Percentiles rank a stretch among this genome's conserved stretches.
phyloP scores from a whole-genome alignment of 2,888 invertebrate genomes.

The Cephus spinipes region DNA sequence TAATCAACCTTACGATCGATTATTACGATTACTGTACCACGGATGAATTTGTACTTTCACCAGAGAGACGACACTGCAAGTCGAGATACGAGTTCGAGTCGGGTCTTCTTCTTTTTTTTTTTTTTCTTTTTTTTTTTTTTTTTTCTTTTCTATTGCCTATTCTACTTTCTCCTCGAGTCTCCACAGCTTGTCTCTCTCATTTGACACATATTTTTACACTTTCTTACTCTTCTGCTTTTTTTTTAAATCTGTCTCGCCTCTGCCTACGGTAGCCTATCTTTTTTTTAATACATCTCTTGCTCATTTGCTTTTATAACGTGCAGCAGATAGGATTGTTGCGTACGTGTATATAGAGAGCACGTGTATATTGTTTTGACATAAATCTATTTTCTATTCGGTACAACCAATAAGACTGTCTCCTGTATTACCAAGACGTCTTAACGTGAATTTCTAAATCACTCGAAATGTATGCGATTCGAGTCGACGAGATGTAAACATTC shows the following conservation, averaged over 20 bases:
- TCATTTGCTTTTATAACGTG: too few species aligned
- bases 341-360: too few species aligned
- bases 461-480: neutral
- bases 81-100: neutral
- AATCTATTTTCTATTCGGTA: too few species aligned
- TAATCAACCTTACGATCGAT: constrained; percentile 11
- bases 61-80: neutral
- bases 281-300: too few species aligned
- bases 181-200: constrained; percentile 16
- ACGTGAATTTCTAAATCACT: neutral
- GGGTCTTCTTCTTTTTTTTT: constrained; percentile 11
- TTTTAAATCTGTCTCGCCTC: too few species aligned
- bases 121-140: constrained; percentile 15
- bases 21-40: constrained; percentile 17
- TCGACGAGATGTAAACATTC: neutral
- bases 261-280: too few species aligned
- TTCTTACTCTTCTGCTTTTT: too few species aligned
- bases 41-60: too few species aligned
- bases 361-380: too few species aligned
- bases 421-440: neutral
- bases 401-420: neutral
- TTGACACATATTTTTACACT: too few species aligned
- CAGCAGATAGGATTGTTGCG: too few species aligned
- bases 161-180: constrained; percentile 40
- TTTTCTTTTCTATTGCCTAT: constrained; percentile 21